Evolutionary conservation across 2,888 invertebrate species (phyloP).

Genomic region (Podotricha telesiphe): DNA sequence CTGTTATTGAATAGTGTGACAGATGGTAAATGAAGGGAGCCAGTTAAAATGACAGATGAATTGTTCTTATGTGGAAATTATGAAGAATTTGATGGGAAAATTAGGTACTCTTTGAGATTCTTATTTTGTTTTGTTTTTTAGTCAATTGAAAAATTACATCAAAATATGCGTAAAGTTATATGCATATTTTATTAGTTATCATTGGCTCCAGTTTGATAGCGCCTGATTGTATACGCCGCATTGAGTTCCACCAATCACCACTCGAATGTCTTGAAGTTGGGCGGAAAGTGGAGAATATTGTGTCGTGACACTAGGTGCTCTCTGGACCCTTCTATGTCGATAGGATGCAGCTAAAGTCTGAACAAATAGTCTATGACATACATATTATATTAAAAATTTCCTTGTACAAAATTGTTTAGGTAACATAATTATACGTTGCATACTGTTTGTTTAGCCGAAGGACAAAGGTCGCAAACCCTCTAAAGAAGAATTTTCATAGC

Average conservation of each 20-base stretch:
- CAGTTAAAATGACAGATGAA: constrained; percentile 32
- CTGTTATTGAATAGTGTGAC: constrained; percentile 37
- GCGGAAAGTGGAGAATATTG: no score
- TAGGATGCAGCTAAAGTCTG: no score
- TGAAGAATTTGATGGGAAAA: constrained; percentile 11
- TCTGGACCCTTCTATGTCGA: no score
- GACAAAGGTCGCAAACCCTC: constrained; percentile 6
- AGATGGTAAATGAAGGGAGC: constrained; percentile 34
- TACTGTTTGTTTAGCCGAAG: constrained; percentile 6
- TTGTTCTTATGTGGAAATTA: constrained; percentile 16
- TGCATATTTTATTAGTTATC: no score
- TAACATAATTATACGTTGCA: constrained; percentile 14
- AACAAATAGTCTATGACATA: no score
- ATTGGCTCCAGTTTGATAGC: no score
- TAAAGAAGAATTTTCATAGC: constrained; percentile 2
- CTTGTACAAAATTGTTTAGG: neutral
- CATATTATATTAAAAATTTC: neutral
- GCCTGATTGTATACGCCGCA: no score
- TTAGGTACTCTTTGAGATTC: neutral
- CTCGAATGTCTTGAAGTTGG: no score
- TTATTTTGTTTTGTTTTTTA: neutral
- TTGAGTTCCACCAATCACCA: no score
- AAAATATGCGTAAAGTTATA: no score
- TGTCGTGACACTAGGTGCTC: no score
- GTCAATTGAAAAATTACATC: no score